Conservation (phyloP, 2,113 vertebrate species). For the Polypterus bichir region DNA sequence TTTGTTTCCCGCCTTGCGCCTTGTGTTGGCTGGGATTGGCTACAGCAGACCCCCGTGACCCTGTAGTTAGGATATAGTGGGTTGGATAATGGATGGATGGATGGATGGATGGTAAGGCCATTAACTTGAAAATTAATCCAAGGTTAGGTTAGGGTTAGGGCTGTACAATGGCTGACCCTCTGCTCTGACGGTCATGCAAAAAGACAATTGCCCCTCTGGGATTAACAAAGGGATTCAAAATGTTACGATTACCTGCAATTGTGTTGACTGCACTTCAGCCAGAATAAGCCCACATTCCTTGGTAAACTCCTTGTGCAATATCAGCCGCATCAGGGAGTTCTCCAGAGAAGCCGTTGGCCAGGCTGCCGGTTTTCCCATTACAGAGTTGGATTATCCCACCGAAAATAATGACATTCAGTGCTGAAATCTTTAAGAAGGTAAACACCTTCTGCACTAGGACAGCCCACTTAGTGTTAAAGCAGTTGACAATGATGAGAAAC, state of each 20-base stretch:
- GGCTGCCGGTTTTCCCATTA: slow-evolving; percentile 22
- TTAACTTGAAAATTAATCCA: too few relatives aligned
- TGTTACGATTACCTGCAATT: slow-evolving; percentile 38
- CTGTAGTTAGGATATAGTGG: too few relatives aligned
- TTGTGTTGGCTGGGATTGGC: too few relatives aligned
- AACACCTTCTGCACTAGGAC: slow-evolving; percentile 39
- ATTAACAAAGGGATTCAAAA: too few relatives aligned
- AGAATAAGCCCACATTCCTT: slow-evolving; percentile 40
- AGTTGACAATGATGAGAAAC: slow-evolving; percentile 40
- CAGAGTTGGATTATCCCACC: slow-evolving; percentile 27
- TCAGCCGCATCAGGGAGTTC: slow-evolving; percentile 28
- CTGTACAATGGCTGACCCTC: too few relatives aligned
- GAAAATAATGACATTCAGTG: slow-evolving; percentile 29
- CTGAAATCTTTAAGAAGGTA: slow-evolving; percentile 39
- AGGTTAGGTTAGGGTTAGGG: too few relatives aligned
- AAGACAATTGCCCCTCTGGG: too few relatives aligned
- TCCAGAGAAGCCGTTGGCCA: slow-evolving; percentile 25
- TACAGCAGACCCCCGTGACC: too few relatives aligned
- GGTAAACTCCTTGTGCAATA: slow-evolving; percentile 42
- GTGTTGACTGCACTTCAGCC: slow-evolving; percentile 37
- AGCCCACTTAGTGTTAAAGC: slow-evolving; percentile 29
- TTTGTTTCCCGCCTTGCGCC: too few relatives aligned
- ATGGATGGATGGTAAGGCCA: too few relatives aligned
- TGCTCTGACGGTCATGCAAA: too few relatives aligned
- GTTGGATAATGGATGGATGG: too few relatives aligned